phyloP scores from a whole-genome alignment of 2,113 vertebrate species.

The Acrocephalus kingi region DNA sequence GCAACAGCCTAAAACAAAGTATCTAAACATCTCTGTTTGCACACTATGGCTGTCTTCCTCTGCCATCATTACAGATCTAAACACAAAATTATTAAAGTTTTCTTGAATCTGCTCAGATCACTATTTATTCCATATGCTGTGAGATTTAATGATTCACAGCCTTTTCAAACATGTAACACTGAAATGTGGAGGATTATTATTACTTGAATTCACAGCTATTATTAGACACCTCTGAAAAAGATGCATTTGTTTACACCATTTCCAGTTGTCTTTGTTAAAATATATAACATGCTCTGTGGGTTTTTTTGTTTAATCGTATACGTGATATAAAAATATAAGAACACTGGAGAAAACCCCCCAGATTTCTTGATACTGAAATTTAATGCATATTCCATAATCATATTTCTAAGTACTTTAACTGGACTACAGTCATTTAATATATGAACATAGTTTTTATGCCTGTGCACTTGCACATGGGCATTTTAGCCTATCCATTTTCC shows the following conservation, averaged over 20 bases:
- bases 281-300: not conserved
- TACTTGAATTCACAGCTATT: constrained; percentile 50
- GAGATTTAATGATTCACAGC: constrained; percentile 11
- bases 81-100: not conserved
- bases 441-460: not conserved
- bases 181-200: constrained; percentile 31
- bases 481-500: constrained; percentile 22
- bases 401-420: not conserved
- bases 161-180: not conserved
- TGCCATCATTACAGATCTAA: not conserved
- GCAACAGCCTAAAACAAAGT: constrained; percentile 7
- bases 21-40: not conserved
- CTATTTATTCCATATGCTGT: not conserved
- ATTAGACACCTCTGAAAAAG: constrained; percentile 1
- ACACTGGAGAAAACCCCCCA: not conserved
- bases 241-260: not conserved
- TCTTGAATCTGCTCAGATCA: not conserved
- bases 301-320: not conserved
- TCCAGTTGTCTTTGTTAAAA: constrained; percentile 26
- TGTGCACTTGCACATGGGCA: not conserved
- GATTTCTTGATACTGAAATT: not conserved
- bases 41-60: not conserved
- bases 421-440: not conserved
- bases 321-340: not conserved
- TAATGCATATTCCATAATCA: not conserved